These are phyloP conservation scores for Patella caerulea DNA, from an alignment of 2,888 invertebrate species.

Conservation along the genomic window DNA sequence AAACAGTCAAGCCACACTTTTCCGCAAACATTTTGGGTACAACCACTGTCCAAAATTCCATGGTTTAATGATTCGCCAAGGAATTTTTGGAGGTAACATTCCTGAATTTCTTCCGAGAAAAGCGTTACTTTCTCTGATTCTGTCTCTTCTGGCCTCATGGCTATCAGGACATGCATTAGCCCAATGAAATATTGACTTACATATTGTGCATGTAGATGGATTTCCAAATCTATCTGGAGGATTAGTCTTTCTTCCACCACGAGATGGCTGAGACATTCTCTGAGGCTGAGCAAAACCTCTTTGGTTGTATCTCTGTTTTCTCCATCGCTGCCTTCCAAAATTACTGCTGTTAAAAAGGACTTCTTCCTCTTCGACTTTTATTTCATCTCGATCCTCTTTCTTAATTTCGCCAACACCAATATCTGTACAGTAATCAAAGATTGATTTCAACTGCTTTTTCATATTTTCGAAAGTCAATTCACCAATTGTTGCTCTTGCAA, in stretches of 20 bases:
- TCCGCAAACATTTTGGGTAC: neutral
- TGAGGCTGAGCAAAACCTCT: neutral
- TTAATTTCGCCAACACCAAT: no score
- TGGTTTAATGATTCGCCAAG: neutral
- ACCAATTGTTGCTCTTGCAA: neutral
- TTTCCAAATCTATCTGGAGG: neutral
- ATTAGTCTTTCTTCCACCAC: neutral
- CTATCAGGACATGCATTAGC: neutral
- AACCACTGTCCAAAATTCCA: neutral
- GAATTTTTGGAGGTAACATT: neutral
- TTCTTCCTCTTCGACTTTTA: no score
- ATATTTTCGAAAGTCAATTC: neutral
- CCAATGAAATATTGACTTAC: neutral
- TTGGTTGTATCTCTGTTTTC: neutral
- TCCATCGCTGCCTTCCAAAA: no score
- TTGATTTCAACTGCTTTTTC: constrained; percentile 5
- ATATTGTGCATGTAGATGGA: neutral
- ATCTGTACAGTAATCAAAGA: neutral
- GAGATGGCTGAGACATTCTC: neutral
- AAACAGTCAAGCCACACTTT: neutral
- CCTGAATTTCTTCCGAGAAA: neutral
- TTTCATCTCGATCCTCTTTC: no score
- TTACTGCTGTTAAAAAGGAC: neutral
- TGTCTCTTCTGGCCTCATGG: neutral
- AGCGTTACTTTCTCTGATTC: constrained; percentile 1